phyloP scores from a whole-genome alignment of 2,113 vertebrate species.

The Sterrhoptilus dennistouni region DNA sequence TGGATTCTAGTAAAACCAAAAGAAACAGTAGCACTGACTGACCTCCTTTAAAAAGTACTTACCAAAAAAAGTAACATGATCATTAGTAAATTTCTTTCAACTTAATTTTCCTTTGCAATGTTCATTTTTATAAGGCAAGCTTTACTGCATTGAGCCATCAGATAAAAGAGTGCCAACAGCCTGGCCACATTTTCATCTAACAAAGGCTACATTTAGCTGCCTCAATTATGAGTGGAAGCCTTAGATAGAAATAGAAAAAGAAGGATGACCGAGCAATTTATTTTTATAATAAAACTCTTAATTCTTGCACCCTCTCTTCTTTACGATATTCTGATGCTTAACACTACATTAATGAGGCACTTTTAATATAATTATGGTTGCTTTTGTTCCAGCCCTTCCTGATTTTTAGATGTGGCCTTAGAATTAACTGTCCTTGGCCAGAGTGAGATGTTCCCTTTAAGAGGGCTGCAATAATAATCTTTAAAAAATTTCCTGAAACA shows the following conservation, averaged over 20 bases:
- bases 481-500: background rate
- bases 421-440: conserved; percentile 46
- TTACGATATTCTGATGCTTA: conserved; percentile 33
- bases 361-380: conserved; percentile 49
- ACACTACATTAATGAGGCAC: conserved; percentile 11
- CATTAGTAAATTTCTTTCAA: conserved; percentile 11
- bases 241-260: conserved; percentile 39
- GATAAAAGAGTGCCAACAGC: conserved; percentile 24
- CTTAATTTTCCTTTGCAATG: conserved; percentile 5
- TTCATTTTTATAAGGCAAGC: background rate
- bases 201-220: conserved; percentile 43
- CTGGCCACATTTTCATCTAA: conserved; percentile 32
- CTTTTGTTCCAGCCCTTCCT: conserved; percentile 20
- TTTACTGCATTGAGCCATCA: conserved; percentile 38
- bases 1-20: background rate
- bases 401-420: conserved; percentile 24
- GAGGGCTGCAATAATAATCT: background rate
- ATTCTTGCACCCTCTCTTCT: conserved; percentile 26
- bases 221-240: conserved; percentile 41
- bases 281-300: conserved; percentile 57
- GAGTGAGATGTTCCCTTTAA: conserved; percentile 14
- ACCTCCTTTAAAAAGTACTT: background rate
- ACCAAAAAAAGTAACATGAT: background rate
- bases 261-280: conserved; percentile 9
- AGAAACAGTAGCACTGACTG: background rate